Conservation (phyloP, 30 jellyfish, hydroid and myxozoan genomes). For the Calvadosia cruxmelitensis region DNA sequence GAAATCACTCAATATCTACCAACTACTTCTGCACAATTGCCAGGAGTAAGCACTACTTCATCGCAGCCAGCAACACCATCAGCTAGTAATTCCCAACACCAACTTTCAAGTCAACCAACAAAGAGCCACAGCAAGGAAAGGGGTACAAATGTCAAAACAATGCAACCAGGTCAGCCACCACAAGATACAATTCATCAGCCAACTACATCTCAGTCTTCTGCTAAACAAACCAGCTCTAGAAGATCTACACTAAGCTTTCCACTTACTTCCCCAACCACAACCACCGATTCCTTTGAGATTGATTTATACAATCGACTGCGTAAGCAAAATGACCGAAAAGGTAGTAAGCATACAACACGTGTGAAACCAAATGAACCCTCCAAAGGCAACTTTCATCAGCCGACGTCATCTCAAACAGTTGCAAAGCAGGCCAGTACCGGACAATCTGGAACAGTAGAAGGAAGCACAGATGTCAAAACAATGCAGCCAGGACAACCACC, state of each 20-base stretch:
- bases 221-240: not conserved
- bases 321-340: not conserved
- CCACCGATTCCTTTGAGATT: not conserved
- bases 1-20: not conserved
- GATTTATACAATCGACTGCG: not conserved
- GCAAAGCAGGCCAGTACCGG: not conserved
- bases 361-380: not conserved
- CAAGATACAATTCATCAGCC: not conserved
- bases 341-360: too few species aligned
- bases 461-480: not conserved
- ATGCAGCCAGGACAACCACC: not conserved
- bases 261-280: not conserved
- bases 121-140: too few species aligned
- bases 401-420: not conserved
- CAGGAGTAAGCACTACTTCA: not conserved
- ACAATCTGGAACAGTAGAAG: not conserved
- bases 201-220: not conserved
- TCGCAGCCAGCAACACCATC: not conserved
- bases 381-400: not conserved
- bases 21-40: not conserved
- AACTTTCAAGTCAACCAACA: too few species aligned
- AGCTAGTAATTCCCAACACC: too few species aligned
- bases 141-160: not conserved
- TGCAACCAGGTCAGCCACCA: not conserved
- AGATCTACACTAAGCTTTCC: not conserved